Evolutionary conservation across 1,140 invertebrate genomes (phyloP).

Genomic region (Solen grandis): DNA sequence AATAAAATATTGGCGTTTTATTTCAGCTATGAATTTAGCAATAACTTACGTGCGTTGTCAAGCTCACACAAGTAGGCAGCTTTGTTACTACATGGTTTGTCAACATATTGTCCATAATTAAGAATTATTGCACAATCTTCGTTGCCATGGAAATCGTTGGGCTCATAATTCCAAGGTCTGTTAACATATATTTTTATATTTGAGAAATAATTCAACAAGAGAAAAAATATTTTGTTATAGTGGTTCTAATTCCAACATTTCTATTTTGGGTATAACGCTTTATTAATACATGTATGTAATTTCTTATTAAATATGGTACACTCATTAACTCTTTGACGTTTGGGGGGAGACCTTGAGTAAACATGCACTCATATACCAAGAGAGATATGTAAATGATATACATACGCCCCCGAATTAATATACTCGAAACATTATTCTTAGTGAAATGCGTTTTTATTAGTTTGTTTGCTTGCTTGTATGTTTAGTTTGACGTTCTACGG

Average conservation of each 20-base stretch:
- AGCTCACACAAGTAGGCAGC: slow-evolving; percentile 20
- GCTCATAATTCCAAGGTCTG: slow-evolving; percentile 34
- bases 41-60: slow-evolving; percentile 20
- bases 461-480: too few species aligned
- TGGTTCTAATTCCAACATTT: too few species aligned
- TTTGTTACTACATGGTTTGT: not conserved
- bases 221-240: not conserved
- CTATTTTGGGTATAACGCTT: not conserved
- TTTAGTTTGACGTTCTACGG: too few species aligned
- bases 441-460: too few species aligned
- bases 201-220: not conserved
- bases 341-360: too few species aligned
- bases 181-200: not conserved
- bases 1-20: not conserved
- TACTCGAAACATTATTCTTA: too few species aligned
- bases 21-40: too few species aligned
- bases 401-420: too few species aligned
- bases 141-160: slow-evolving; percentile 20
- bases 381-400: too few species aligned
- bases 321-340: not conserved
- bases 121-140: slow-evolving; percentile 14
- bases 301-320: not conserved
- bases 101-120: not conserved
- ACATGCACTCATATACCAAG: too few species aligned
- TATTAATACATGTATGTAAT: not conserved